These are phyloP conservation scores for Tethya wilhelma DNA, from an alignment of 37 sponge, comb jelly and placozoan genomes.

Conservation along the genomic window DNA sequence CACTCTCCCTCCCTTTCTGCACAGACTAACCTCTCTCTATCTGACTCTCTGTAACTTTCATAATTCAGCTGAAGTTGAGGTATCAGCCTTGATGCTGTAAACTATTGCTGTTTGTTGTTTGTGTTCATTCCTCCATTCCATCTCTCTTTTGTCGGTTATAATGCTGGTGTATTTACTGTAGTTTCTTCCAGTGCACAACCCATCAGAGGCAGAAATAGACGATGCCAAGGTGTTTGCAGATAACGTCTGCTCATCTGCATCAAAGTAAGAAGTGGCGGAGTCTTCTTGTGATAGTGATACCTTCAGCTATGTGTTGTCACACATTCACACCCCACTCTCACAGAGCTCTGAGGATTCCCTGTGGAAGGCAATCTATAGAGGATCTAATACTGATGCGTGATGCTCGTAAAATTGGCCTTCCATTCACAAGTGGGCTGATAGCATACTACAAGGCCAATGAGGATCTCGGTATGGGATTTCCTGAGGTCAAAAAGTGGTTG, in stretches of 20 bases:
- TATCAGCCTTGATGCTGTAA: too few species aligned
- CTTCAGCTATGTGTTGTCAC: too few species aligned
- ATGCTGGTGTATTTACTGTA: not conserved
- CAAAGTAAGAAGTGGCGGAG: not conserved
- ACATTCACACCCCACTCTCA: not conserved
- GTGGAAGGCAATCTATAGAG: slow-evolving; percentile 22
- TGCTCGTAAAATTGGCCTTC: slow-evolving; percentile 23
- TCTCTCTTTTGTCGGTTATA: too few species aligned
- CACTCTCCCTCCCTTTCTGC: too few species aligned
- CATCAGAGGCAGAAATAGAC: slow-evolving; percentile 48
- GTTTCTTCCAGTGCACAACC: slow-evolving; percentile 46
- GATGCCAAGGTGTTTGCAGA: slow-evolving; percentile 36
- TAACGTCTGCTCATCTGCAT: slow-evolving; percentile 33
- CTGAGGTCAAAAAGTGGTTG: slow-evolving; percentile 24
- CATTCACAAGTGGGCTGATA: slow-evolving; percentile 37
- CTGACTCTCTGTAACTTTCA: too few species aligned
- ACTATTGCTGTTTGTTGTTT: too few species aligned
- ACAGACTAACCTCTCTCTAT: too few species aligned
- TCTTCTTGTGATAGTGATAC: not conserved
- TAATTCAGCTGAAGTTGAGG: too few species aligned
- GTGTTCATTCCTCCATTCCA: too few species aligned
- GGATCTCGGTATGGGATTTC: not conserved
- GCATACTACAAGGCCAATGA: slow-evolving; percentile 8
- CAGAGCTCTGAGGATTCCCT: slow-evolving; percentile 29
- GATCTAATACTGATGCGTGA: slow-evolving; percentile 25